A percentile compares a stretch with the other conserved stretches of the same genome.
Evolutionary conservation across 2,113 vertebrate species (phyloP).

Genomic region (Xenus cinereus): DNA sequence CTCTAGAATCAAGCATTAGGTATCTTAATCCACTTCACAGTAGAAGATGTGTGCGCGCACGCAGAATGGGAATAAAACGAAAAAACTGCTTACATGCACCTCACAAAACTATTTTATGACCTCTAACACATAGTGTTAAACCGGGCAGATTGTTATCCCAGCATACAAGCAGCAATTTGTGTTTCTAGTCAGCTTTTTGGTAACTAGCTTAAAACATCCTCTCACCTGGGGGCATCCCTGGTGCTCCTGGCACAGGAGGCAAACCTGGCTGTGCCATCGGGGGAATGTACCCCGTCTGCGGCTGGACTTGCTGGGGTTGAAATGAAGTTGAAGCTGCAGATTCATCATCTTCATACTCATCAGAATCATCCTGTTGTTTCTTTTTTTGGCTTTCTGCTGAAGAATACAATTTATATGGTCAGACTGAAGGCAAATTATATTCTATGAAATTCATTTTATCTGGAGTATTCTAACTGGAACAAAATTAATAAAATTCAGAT

Average conservation of each 20-base stretch:
- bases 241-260: conserved; percentile 84
- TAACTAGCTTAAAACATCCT: not conserved
- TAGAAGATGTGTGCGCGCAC: accelerated
- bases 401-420: not conserved
- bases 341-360: conserved; percentile 93
- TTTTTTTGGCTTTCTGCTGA: conserved; percentile 91
- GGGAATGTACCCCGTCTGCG: conserved; percentile 85
- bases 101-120: not conserved
- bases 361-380: conserved; percentile 94
- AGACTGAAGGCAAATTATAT: not conserved
- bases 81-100: not conserved
- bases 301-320: conserved; percentile 85
- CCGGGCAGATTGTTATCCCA: not conserved
- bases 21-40: not conserved
- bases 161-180: not conserved
- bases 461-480: not conserved
- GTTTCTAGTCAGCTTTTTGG: not conserved
- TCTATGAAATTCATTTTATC: not conserved
- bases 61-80: accelerated
- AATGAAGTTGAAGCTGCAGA: conserved; percentile 89
- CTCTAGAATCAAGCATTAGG: not conserved
- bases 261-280: conserved; percentile 91
- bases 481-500: not conserved
- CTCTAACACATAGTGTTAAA: not conserved
- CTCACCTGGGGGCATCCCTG: conserved; percentile 88